These are phyloP conservation scores for Clepsis dumicolana DNA, from an alignment of 2,888 invertebrate genomes.

Conservation along the genomic window DNA sequence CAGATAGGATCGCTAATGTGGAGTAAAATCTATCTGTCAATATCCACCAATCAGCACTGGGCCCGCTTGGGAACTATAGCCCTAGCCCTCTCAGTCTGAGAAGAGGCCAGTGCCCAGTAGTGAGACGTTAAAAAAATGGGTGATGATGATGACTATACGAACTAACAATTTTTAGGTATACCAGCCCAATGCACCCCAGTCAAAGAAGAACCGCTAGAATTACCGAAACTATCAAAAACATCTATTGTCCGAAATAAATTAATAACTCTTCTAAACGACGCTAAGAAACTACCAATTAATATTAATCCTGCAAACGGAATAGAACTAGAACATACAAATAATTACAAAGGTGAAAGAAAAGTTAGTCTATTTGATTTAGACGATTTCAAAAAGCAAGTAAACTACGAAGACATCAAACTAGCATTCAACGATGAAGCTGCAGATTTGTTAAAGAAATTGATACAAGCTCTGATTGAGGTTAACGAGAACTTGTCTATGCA, in stretches of 20 bases:
- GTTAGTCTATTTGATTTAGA: neutral
- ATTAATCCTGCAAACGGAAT: too few relatives aligned
- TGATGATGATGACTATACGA: too few relatives aligned
- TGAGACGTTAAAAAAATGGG: too few relatives aligned
- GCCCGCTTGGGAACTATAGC: too few relatives aligned
- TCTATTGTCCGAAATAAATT: neutral
- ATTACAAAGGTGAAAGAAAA: neutral
- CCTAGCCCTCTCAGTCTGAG: too few relatives aligned
- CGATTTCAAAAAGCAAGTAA: neutral
- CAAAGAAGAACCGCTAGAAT: neutral
- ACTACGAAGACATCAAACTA: neutral
- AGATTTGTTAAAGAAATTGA: neutral
- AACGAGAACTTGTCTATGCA: neutral
- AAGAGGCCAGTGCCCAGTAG: too few relatives aligned
- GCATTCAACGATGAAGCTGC: neutral
- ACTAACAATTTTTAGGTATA: neutral
- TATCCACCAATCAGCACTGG: too few relatives aligned
- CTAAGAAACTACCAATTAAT: neutral
- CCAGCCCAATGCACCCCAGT: neutral
- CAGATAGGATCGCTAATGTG: too few relatives aligned
- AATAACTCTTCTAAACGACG: neutral
- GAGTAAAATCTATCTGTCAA: too few relatives aligned
- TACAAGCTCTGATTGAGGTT: neutral
- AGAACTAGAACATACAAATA: neutral
- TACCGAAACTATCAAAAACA: neutral